These are phyloP conservation scores for Drosophila kurseongensis DNA, from an alignment of 1,140 invertebrate genomes.

Conservation along the genomic window DNA sequence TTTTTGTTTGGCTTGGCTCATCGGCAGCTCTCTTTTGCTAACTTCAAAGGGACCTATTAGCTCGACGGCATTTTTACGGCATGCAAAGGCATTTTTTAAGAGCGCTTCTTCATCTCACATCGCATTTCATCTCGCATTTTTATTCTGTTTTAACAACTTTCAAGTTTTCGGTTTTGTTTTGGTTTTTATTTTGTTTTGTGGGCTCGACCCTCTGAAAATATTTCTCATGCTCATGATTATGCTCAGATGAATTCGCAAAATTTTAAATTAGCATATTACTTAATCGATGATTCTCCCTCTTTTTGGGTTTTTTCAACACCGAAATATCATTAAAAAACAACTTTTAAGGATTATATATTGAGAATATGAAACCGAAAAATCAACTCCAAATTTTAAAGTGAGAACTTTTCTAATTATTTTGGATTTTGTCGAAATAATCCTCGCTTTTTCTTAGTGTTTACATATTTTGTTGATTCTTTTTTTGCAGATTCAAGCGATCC, in stretches of 20 bases:
- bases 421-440: too few relatives aligned
- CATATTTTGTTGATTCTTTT: not conserved
- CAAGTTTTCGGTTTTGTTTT: conserved; percentile 20
- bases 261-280: conserved; percentile 34
- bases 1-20: conserved; percentile 21
- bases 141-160: conserved; percentile 30
- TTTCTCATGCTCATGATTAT: conserved; percentile 26
- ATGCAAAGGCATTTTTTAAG: conserved; percentile 75
- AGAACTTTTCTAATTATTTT: too few relatives aligned
- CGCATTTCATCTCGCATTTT: conserved; percentile 20
- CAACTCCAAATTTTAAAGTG: too few relatives aligned
- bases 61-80: conserved; percentile 64
- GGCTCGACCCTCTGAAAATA: conserved; percentile 27
- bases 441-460: not conserved
- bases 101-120: conserved; percentile 38
- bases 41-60: conserved; percentile 77
- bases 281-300: conserved; percentile 9
- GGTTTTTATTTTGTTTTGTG: conserved; percentile 2
- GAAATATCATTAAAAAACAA: too few relatives aligned
- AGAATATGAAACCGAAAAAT: too few relatives aligned
- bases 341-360: too few relatives aligned
- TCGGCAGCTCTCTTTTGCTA: conserved; percentile 34
- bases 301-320: not conserved
- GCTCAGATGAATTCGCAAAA: conserved; percentile 21
- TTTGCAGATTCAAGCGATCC: not conserved